Evolutionary conservation across 1,140 invertebrate genomes (phyloP).

Genomic region (Panonychus citri): DNA sequence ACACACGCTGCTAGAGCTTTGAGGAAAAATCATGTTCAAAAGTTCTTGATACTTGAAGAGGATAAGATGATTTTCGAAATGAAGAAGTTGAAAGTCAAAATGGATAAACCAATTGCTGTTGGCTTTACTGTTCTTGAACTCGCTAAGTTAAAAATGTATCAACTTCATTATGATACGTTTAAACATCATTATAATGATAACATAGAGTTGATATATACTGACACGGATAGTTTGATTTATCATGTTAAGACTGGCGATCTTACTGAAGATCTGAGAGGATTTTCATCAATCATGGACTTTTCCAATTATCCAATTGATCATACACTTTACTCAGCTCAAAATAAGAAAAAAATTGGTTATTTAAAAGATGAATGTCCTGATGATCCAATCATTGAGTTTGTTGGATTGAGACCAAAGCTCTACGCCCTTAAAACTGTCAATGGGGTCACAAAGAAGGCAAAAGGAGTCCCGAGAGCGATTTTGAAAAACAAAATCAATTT

Average conservation of each 20-base stretch:
- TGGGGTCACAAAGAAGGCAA: neutral
- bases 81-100: slow-evolving; percentile 11
- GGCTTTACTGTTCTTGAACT: slow-evolving; percentile 16
- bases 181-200: slow-evolving; percentile 12
- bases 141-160: slow-evolving; percentile 17
- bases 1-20: slow-evolving; percentile 19
- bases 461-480: neutral
- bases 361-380: slow-evolving; percentile 2
- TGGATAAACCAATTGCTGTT: slow-evolving; percentile 18
- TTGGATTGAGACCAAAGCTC: slow-evolving; percentile 4
- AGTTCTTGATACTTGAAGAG: neutral
- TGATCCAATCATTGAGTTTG: neutral
- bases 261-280: slow-evolving; percentile 21
- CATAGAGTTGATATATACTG: slow-evolving; percentile 17
- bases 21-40: slow-evolving; percentile 22
- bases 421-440: neutral
- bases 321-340: neutral
- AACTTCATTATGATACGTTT: slow-evolving; percentile 18
- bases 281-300: neutral
- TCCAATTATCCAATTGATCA: slow-evolving; percentile 4
- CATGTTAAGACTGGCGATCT: slow-evolving; percentile 22
- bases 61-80: slow-evolving; percentile 10
- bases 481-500: no score
- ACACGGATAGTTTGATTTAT: slow-evolving; percentile 25
- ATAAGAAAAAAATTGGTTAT: slow-evolving; percentile 6